These are phyloP conservation scores for Melanotaenia boesemani DNA, from an alignment of 2,797 vertebrate species.

Conservation along the genomic window DNA sequence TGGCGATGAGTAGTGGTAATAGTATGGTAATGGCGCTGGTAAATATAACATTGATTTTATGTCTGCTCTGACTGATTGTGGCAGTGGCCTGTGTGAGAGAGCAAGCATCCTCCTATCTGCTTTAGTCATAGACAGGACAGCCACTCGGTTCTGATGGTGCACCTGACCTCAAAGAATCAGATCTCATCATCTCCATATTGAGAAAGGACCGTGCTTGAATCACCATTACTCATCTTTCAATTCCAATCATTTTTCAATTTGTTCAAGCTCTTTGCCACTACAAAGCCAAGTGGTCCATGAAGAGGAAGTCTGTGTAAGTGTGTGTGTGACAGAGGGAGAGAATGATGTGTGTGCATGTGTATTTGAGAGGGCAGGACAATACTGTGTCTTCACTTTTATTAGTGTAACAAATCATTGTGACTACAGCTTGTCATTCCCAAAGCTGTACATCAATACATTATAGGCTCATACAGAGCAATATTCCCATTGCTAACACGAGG, in stretches of 20 bases:
- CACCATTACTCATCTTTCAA: conserved; percentile 84
- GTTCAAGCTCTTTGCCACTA: conserved; percentile 79
- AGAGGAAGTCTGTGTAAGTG: conserved; percentile 56
- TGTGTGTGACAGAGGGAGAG: conserved; percentile 32
- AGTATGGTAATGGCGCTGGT: conserved; percentile 43
- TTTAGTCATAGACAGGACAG: conserved; percentile 61
- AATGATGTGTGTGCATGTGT: conserved; percentile 52
- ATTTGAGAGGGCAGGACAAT: conserved; percentile 69
- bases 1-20: conserved; percentile 45
- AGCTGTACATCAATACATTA: conserved; percentile 78
- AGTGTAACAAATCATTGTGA: conserved; percentile 83
- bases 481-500: conserved; percentile 75
- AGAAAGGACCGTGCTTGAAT: conserved; percentile 75
- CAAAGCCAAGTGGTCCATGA: conserved; percentile 81
- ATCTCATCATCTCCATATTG: conserved; percentile 83
- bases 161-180: conserved; percentile 83
- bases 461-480: conserved; percentile 69
- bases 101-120: conserved; percentile 53
- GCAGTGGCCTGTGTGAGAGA: conserved; percentile 35
- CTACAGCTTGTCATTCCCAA: conserved; percentile 76
- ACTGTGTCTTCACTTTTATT: conserved; percentile 80
- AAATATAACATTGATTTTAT: conserved; percentile 71
- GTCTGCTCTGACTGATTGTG: conserved; percentile 58
- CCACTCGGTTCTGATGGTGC: conserved; percentile 70
- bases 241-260: conserved; percentile 85